These are phyloP conservation scores for Chlamydotis undulata DNA, from an alignment of 2,113 vertebrate genomes.

Conservation along the genomic window DNA sequence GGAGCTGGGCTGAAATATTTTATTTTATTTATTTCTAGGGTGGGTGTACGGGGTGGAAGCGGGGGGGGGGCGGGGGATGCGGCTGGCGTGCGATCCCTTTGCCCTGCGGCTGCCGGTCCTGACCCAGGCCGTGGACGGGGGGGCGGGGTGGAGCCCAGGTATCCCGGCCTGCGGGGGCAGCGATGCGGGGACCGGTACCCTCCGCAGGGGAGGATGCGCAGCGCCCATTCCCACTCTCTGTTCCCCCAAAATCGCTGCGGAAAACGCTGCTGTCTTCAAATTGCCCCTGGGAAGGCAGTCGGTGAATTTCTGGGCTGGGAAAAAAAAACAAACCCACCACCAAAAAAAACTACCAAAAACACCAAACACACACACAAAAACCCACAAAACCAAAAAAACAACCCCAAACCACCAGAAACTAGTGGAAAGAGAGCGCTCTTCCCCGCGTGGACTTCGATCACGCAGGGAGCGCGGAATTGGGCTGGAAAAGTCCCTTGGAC, in stretches of 20 bases:
- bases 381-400: neutral
- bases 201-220: neutral
- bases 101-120: neutral
- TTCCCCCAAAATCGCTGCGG: neutral
- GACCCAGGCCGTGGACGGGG: neutral
- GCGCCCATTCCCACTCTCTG: neutral
- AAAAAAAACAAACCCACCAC: too few relatives aligned
- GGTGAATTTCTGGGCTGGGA: neutral
- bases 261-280: neutral
- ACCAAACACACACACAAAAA: too few relatives aligned
- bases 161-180: neutral
- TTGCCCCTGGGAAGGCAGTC: accelerated
- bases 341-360: too few relatives aligned
- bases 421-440: neutral
- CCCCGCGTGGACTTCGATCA: neutral
- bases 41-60: too few relatives aligned
- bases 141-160: neutral
- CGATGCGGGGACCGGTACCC: too few relatives aligned
- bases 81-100: neutral
- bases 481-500: too few relatives aligned
- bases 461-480: accelerated
- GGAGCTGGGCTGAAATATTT: accelerated
- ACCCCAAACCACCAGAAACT: neutral
- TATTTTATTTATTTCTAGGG: neutral
- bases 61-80: neutral